Conservation (phyloP, 2,888 invertebrate species). For the Priocnemis perturbator region DNA sequence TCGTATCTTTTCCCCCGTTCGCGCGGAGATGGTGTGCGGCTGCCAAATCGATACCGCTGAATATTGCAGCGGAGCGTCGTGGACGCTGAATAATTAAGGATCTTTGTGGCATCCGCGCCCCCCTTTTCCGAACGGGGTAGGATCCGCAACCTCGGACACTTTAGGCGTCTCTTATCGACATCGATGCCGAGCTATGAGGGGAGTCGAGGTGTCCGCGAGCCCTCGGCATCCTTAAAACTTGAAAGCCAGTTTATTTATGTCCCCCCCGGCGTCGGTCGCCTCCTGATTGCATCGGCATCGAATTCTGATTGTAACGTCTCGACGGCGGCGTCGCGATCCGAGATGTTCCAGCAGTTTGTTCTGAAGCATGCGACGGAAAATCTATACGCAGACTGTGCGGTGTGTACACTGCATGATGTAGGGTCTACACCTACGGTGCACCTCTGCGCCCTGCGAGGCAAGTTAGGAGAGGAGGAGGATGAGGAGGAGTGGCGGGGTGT, state of each 20-base stretch:
- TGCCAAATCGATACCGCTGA: slow-evolving; percentile 35
- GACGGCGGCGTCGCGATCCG: no score
- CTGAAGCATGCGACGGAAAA: no score
- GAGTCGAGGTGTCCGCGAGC: background rate
- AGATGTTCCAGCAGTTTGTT: background rate
- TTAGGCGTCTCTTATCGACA: no score
- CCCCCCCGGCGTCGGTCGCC: no score
- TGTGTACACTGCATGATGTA: no score
- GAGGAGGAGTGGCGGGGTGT: no score
- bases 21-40: slow-evolving; percentile 22
- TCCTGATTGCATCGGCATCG: background rate
- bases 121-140: slow-evolving; percentile 3
- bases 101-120: slow-evolving; percentile 4
- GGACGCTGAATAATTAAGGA: slow-evolving; percentile 39
- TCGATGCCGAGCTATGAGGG: background rate
- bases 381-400: no score
- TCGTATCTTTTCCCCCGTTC: background rate
- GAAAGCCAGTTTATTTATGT: background rate
- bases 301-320: background rate
- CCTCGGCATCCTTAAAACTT: background rate
- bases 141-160: no score
- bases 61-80: slow-evolving; percentile 31
- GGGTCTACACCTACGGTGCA: no score
- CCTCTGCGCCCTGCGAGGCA: background rate
- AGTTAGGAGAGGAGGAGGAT: background rate